phyloP scores from a whole-genome alignment of 2,113 vertebrate genomes.

The Cranoglanis bouderius region DNA sequence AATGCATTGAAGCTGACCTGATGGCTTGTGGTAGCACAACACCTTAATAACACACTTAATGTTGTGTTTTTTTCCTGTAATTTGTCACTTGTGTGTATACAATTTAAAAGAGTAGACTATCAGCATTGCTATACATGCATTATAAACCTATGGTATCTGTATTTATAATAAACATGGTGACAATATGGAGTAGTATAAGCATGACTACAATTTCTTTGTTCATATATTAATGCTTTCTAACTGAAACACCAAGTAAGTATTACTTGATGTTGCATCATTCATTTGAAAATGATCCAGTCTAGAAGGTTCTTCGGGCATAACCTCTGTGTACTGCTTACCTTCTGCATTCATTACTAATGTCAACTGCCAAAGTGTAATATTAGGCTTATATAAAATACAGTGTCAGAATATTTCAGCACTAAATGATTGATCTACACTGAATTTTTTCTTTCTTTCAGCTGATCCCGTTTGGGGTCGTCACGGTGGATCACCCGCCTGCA shows the following conservation, averaged over 20 bases:
- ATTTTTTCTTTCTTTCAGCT: no score
- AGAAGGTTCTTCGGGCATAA: background rate
- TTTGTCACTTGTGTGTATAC: background rate
- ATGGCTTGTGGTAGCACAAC: background rate
- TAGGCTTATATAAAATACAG: background rate
- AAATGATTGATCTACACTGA: background rate
- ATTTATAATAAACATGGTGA: background rate
- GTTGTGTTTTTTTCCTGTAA: background rate
- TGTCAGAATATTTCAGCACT: background rate
- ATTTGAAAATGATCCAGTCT: background rate
- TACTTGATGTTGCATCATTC: slow-evolving; percentile 5
- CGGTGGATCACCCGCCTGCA: no score
- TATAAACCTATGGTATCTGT: background rate
- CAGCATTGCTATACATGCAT: background rate
- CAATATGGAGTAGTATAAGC: background rate
- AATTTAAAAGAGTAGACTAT: background rate
- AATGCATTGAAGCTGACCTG: background rate
- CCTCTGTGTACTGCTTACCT: background rate
- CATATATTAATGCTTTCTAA: background rate
- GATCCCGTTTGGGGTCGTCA: no score
- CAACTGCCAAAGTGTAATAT: background rate
- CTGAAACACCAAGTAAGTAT: slow-evolving; percentile 3
- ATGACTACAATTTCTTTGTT: background rate
- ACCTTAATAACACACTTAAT: background rate
- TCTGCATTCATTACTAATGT: background rate